Evolutionary conservation across 2,888 invertebrate genomes (phyloP), one percentile per base, ranked within the genome.

Genomic region (Agapetus fuscipes): DNA sequence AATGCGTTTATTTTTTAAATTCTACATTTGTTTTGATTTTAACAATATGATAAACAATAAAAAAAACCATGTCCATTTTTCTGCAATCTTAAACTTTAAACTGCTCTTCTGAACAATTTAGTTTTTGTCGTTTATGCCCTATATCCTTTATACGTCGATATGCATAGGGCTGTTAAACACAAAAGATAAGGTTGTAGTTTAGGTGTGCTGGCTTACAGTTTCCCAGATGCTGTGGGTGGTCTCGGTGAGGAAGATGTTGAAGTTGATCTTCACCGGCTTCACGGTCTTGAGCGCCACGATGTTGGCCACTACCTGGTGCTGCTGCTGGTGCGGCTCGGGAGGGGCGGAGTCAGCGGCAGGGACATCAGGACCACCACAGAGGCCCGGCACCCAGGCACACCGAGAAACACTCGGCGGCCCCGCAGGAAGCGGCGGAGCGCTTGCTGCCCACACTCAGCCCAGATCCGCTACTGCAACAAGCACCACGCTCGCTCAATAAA

Each of bases 341-440:
- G 17, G 37, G 11, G 67, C 68, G 53, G 74, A 71, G 76, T 78
- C 78, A 77, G 80, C 80, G 77, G 81, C 87, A 86, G 93, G 91
- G 80, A 81, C 94, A 94, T 95, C 95, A 96, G 94, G 94, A 95
- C 87, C 93, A 94, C 89, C 88, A 94, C 94, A 87, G 94, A 93
- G 94, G 94, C 93, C 93, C 93, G 78, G 89, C 85, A 69, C 91
- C 93, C 85, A 94, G 87, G 84, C 90, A 81, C 76, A 80, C 77
- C 76, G 77, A 80, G 66, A 77, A 80, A 60, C 78, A 79, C 61
- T 79, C 78, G 71, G 76, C 76, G 67, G 78, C 78, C 61, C 78
- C 75, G 58, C 74, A 77, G 65, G 78, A 78, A 62, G 75, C 62
- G 59, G 78, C 77, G 58, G 80, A 77, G 49, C 75, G 76, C 62